A percentile compares a stretch with the other conserved stretches of the same genome.
Conservation (phyloP, 1,140 invertebrate species). For the Ooceraea biroi region DNA sequence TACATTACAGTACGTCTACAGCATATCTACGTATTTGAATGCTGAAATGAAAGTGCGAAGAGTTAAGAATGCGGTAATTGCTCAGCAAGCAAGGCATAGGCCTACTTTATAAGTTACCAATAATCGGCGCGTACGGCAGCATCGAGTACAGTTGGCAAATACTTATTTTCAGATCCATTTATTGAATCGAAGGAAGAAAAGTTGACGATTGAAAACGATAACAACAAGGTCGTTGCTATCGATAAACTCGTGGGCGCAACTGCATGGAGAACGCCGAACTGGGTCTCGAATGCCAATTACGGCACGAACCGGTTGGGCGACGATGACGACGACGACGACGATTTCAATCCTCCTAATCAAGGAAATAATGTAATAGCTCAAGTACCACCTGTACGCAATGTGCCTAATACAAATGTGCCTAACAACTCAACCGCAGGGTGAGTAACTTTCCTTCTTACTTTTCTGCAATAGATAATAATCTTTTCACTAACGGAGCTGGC, state of each 20-base stretch:
- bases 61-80: slow-evolving; percentile 28
- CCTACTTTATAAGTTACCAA: neutral
- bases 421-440: neutral
- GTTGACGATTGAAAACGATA: too few relatives aligned
- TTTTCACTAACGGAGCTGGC: too few relatives aligned
- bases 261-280: neutral
- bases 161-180: neutral
- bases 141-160: neutral
- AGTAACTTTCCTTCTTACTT: neutral
- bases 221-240: too few relatives aligned
- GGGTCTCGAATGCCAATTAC: neutral
- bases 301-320: neutral
- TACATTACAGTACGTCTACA: slow-evolving; percentile 33
- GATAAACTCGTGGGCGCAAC: too few relatives aligned
- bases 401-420: too few relatives aligned
- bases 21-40: slow-evolving; percentile 11
- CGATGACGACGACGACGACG: neutral
- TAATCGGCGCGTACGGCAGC: neutral
- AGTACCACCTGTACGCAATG: neutral
- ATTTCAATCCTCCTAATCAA: neutral
- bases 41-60: slow-evolving; percentile 28
- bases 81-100: neutral
- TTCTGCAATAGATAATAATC: neutral
- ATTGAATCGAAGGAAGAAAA: neutral
- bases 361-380: neutral